A percentile compares a stretch with the other conserved stretches of the same genome.
Evolutionary conservation across 1,140 invertebrate species (phyloP).

Genomic region (Acyrthosiphon pisum): DNA sequence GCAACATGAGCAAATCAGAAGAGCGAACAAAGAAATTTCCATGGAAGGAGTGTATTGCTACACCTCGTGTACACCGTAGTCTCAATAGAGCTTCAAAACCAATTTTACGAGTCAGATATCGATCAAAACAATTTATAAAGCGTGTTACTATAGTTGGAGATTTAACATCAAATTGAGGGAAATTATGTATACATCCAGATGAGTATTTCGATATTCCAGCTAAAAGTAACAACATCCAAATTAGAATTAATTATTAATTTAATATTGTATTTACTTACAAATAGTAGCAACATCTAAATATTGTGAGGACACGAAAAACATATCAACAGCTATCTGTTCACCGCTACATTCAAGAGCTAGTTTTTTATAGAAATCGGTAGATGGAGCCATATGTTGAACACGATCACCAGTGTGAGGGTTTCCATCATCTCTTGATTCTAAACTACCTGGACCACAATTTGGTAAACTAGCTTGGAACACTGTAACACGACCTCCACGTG

Average conservation of each 20-base stretch:
- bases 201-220: conserved; percentile 94
- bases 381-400: conserved; percentile 85
- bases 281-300: conserved; percentile 94
- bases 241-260: conserved; percentile 24
- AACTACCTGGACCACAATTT: conserved; percentile 85
- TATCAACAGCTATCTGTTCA: conserved; percentile 94
- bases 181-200: conserved; percentile 91
- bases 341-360: conserved; percentile 94
- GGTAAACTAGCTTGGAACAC: conserved; percentile 93
- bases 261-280: conserved; percentile 69
- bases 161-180: conserved; percentile 84
- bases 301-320: conserved; percentile 92
- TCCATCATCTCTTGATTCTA: conserved; percentile 86
- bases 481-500: conserved; percentile 94
- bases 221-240: conserved; percentile 63
- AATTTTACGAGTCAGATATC: conserved; percentile 96
- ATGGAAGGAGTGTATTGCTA: conserved; percentile 97
- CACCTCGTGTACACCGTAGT: conserved; percentile 89
- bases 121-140: conserved; percentile 79
- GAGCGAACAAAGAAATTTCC: conserved; percentile 99
- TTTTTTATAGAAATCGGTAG: conserved; percentile 98
- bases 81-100: conserved; percentile 99
- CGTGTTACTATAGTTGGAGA: conserved; percentile 75
- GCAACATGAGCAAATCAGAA: conserved; percentile 93
- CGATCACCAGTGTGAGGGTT: conserved; percentile 82